phyloP scores from a whole-genome alignment of 2,888 invertebrate genomes.

The Trimorus sp. region DNA sequence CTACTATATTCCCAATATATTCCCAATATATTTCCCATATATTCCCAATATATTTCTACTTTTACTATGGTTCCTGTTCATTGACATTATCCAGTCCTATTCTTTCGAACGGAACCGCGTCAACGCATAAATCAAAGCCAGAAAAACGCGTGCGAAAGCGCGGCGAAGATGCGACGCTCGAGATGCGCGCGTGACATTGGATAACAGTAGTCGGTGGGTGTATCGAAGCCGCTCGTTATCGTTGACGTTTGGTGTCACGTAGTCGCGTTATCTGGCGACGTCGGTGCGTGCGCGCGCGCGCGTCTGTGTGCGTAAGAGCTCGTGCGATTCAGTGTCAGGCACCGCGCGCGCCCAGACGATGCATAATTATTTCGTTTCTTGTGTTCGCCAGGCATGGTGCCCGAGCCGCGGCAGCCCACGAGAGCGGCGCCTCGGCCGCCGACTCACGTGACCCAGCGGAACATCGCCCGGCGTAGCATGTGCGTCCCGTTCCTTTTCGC shows the following conservation, averaged over 20 bases:
- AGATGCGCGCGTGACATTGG: slow-evolving; percentile 6
- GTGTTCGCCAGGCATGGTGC: slow-evolving; percentile 67
- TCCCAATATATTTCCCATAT: too few relatives aligned
- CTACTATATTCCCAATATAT: too few relatives aligned
- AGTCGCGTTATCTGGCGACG: slow-evolving; percentile 18
- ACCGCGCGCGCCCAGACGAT: slow-evolving; percentile 45
- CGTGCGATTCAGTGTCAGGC: slow-evolving; percentile 67
- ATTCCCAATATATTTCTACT: too few relatives aligned
- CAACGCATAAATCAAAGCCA: not conserved
- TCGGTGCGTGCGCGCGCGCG: slow-evolving; percentile 40
- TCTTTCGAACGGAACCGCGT: too few relatives aligned
- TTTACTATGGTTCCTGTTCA: too few relatives aligned
- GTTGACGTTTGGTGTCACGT: slow-evolving; percentile 22
- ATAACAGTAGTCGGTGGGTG: slow-evolving; percentile 32
- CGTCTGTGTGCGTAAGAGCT: slow-evolving; percentile 49
- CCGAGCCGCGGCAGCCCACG: slow-evolving; percentile 85
- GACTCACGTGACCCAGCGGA: slow-evolving; percentile 56
- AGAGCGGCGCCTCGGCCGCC: slow-evolving; percentile 84
- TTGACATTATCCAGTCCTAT: too few relatives aligned
- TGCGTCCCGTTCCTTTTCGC: slow-evolving; percentile 64
- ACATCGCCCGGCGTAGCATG: slow-evolving; percentile 74
- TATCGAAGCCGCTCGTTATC: slow-evolving; percentile 37
- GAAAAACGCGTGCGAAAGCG: not conserved
- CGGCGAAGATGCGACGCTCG: too few relatives aligned
- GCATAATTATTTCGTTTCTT: slow-evolving; percentile 45